phyloP scores from a whole-genome alignment of 2,888 invertebrate species.

The Blera fallax region DNA sequence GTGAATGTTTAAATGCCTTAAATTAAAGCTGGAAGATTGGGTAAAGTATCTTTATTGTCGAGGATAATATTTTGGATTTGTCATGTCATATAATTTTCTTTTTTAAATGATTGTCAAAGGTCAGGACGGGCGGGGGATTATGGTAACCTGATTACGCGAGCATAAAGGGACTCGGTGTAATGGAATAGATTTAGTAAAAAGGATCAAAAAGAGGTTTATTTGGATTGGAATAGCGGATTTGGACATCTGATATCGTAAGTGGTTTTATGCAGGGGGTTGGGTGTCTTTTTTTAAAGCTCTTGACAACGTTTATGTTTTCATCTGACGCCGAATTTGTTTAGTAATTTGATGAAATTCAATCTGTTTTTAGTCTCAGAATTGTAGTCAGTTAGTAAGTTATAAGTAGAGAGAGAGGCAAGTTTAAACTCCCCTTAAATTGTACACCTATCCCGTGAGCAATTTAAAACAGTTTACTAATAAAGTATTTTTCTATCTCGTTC shows the following conservation, averaged over 20 bases:
- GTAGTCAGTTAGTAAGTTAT: no score
- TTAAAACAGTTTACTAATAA: no score
- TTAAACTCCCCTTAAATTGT: no score
- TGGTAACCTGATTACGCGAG: constrained; percentile 6
- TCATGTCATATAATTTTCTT: constrained; percentile 15
- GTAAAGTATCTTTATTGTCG: not conserved
- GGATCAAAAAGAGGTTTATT: not conserved
- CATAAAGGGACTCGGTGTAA: constrained; percentile 11
- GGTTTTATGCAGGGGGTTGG: not conserved
- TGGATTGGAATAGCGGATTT: not conserved
- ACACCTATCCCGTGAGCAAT: no score
- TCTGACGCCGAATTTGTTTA: no score
- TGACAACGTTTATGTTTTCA: no score
- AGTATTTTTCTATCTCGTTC: no score
- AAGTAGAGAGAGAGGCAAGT: no score
- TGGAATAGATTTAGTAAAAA: not conserved
- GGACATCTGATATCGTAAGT: not conserved
- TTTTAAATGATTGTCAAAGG: constrained; percentile 48
- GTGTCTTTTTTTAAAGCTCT: not conserved
- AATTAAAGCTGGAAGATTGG: not conserved
- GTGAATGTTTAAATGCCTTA: constrained; percentile 21
- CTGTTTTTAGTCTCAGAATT: no score
- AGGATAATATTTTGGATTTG: constrained; percentile 35
- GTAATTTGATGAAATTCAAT: no score
- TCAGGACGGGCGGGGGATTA: constrained; percentile 30